Percentiles rank a stretch among this genome's conserved stretches.
phyloP scores from a whole-genome alignment of 2,797 vertebrate species.

The Pseudochromis fuscus region DNA sequence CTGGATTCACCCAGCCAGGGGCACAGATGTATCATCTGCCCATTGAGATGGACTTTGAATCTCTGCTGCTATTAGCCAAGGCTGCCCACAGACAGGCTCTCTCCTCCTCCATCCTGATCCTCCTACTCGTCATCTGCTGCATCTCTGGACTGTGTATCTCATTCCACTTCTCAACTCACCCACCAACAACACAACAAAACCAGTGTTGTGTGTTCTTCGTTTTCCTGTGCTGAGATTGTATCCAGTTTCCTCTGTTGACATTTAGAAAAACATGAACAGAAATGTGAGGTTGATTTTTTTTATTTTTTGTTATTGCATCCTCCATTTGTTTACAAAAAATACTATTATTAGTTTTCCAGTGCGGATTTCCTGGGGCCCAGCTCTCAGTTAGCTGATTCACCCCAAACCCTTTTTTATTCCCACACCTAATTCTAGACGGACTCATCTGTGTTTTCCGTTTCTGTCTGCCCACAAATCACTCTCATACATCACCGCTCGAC shows the following conservation, averaged over 20 bases:
- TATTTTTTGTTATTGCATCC: neutral
- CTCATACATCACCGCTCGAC: conserved; percentile 74
- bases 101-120: conserved; percentile 72
- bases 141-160: conserved; percentile 56
- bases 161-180: conserved; percentile 55
- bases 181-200: conserved; percentile 59
- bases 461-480: conserved; percentile 71
- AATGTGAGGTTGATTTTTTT: neutral
- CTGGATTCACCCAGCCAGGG: conserved; percentile 32
- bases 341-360: conserved; percentile 28
- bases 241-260: conserved; percentile 16
- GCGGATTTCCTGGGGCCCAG: conserved; percentile 25
- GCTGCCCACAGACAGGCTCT: conserved; percentile 74
- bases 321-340: conserved; percentile 24
- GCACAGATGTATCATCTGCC: conserved; percentile 48
- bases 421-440: conserved; percentile 50
- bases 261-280: conserved; percentile 23
- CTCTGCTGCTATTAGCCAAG: conserved; percentile 63
- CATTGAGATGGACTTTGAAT: conserved; percentile 52
- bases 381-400: conserved; percentile 35
- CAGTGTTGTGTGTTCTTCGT: conserved; percentile 22
- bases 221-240: neutral
- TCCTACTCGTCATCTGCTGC: conserved; percentile 79
- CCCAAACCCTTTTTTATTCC: conserved; percentile 43
- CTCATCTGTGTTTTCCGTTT: conserved; percentile 57